Percentiles rank a stretch among this genome's conserved stretches.
Evolutionary conservation across 2,888 invertebrate genomes (phyloP).

Genomic region (Microctonus brassicae): DNA sequence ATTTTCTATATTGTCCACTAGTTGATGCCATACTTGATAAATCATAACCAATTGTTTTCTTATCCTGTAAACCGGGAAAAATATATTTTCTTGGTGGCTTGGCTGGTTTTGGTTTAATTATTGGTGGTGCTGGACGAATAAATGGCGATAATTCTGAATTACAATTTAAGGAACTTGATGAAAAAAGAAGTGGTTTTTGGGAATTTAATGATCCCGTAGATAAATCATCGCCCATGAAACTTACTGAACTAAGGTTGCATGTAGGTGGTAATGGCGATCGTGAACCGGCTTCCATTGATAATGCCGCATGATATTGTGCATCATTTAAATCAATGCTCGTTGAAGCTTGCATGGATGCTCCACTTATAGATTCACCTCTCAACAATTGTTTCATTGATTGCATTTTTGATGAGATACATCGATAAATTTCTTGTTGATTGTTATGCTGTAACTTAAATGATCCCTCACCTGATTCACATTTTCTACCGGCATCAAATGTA

Average conservation of each 20-base stretch:
- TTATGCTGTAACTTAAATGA: slow-evolving; percentile 84
- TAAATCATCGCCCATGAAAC: slow-evolving; percentile 70
- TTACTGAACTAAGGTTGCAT: slow-evolving; percentile 69
- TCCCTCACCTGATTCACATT: slow-evolving; percentile 89
- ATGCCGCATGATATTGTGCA: slow-evolving; percentile 80
- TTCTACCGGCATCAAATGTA: slow-evolving; percentile 89
- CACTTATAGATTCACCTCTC: slow-evolving; percentile 72
- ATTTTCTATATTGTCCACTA: slow-evolving; percentile 14
- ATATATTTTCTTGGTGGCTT: slow-evolving; percentile 76
- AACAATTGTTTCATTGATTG: slow-evolving; percentile 88
- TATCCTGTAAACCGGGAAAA: slow-evolving; percentile 60
- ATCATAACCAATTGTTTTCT: slow-evolving; percentile 68
- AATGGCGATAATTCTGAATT: slow-evolving; percentile 53
- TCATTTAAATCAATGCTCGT: slow-evolving; percentile 77
- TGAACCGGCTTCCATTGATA: slow-evolving; percentile 86
- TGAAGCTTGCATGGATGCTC: neutral
- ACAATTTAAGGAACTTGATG: slow-evolving; percentile 46
- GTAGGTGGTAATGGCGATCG: slow-evolving; percentile 84
- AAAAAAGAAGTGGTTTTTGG: slow-evolving; percentile 43
- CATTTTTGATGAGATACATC: slow-evolving; percentile 86
- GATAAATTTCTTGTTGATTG: slow-evolving; percentile 86
- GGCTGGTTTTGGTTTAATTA: slow-evolving; percentile 75
- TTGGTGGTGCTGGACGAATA: slow-evolving; percentile 69
- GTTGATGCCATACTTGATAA: neutral
- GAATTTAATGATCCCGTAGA: slow-evolving; percentile 63